These are phyloP conservation scores for Gorsachius goisagi DNA, from an alignment of 2,113 vertebrate species.

Conservation along the genomic window DNA sequence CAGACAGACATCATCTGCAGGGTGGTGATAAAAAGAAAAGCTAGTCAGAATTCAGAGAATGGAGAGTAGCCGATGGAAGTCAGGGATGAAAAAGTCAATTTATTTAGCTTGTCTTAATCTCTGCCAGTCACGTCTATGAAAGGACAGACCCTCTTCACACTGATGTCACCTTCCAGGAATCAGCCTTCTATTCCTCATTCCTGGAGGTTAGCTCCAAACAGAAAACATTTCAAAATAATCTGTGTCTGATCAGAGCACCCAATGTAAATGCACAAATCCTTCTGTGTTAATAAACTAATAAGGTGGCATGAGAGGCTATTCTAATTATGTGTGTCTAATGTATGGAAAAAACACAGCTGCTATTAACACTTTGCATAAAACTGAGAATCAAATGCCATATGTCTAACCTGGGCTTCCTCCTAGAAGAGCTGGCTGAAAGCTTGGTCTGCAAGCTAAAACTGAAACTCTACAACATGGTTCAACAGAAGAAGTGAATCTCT, in stretches of 20 bases:
- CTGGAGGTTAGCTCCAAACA: background rate
- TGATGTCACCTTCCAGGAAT: background rate
- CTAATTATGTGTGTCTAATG: background rate
- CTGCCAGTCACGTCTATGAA: background rate
- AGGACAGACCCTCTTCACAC: background rate
- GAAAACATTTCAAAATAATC: background rate
- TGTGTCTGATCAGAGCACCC: background rate
- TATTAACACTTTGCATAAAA: background rate
- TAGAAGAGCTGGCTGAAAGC: background rate
- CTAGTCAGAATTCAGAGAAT: background rate
- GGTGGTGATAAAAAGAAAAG: background rate
- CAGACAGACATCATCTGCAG: background rate
- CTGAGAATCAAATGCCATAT: background rate
- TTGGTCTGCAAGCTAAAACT: background rate
- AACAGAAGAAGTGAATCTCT: background rate
- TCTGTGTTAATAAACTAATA: background rate
- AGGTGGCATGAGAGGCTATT: background rate
- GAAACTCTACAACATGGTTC: background rate
- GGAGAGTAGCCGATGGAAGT: background rate
- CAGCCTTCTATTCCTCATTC: background rate
- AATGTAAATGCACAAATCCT: background rate
- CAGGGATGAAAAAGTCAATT: background rate
- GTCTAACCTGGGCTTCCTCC: background rate
- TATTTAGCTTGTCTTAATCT: background rate
- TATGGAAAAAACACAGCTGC: background rate